Evolutionary conservation across 2,113 vertebrate species (phyloP).

Genomic region (Peromyscus maniculatus): DNA sequence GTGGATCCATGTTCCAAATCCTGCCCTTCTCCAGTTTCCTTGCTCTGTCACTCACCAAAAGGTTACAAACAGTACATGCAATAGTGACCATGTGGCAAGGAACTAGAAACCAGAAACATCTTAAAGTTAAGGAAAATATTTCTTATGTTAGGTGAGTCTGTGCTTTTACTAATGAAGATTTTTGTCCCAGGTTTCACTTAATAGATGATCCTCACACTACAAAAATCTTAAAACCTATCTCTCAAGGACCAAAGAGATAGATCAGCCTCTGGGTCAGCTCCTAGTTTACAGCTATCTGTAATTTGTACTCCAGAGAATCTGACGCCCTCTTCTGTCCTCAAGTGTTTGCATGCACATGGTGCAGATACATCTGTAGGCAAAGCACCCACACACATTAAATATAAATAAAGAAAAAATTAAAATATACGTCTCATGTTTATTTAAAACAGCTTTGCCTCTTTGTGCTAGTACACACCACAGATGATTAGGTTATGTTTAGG

Average conservation of each 20-base stretch:
- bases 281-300: neutral
- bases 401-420: neutral
- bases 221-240: neutral
- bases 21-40: neutral
- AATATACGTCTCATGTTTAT: neutral
- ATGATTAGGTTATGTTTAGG: neutral
- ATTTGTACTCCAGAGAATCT: neutral
- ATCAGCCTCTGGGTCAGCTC: neutral
- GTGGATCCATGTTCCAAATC: neutral
- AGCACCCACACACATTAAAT: neutral
- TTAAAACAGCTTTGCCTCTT: neutral
- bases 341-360: neutral
- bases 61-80: neutral
- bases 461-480: neutral
- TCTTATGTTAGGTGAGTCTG: neutral
- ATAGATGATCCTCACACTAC: neutral
- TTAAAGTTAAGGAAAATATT: neutral
- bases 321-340: too few relatives aligned
- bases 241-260: neutral
- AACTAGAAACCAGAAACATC: neutral
- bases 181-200: neutral
- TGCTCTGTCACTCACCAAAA: neutral
- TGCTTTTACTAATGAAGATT: neutral
- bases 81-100: fast-evolving
- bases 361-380: too few relatives aligned